phyloP scores from a whole-genome alignment of 2,797 vertebrate genomes.

The Spea hammondii region DNA sequence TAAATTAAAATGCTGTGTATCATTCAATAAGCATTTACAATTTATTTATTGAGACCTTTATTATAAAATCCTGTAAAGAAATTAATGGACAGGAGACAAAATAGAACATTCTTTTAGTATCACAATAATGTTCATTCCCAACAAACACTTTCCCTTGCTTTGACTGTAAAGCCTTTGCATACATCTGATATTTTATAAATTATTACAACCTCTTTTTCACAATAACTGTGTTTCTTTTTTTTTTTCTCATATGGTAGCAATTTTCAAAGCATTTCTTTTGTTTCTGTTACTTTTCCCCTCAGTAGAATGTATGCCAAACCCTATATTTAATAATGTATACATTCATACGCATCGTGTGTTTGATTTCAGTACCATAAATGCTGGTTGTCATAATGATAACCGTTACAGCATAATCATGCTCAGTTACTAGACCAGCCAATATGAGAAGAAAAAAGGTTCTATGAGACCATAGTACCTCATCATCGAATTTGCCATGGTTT shows the following conservation, averaged over 20 bases:
- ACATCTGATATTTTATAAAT: neutral
- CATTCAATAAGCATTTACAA: neutral
- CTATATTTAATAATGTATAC: conserved; percentile 8
- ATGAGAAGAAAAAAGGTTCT: neutral
- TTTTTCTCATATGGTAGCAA: conserved; percentile 14
- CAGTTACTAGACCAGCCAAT: neutral
- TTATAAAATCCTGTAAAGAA: neutral
- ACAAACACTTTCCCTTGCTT: too few species aligned
- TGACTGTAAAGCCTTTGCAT: too few species aligned
- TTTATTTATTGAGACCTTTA: neutral
- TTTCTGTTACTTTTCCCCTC: neutral
- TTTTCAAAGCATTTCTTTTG: conserved; percentile 15
- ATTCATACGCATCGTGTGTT: neutral
- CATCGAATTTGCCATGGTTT: neutral
- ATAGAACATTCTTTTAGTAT: too few species aligned
- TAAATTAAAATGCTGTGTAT: neutral
- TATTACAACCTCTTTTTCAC: neutral
- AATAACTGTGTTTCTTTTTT: conserved; percentile 8
- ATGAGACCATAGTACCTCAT: neutral
- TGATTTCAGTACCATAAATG: neutral
- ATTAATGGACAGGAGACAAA: too few species aligned
- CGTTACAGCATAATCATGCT: neutral
- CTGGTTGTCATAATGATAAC: neutral
- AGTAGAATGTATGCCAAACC: neutral
- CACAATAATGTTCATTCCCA: too few species aligned